Evolutionary conservation across 2,888 invertebrate species (phyloP).

Genomic region (Drosophila prolongata): DNA sequence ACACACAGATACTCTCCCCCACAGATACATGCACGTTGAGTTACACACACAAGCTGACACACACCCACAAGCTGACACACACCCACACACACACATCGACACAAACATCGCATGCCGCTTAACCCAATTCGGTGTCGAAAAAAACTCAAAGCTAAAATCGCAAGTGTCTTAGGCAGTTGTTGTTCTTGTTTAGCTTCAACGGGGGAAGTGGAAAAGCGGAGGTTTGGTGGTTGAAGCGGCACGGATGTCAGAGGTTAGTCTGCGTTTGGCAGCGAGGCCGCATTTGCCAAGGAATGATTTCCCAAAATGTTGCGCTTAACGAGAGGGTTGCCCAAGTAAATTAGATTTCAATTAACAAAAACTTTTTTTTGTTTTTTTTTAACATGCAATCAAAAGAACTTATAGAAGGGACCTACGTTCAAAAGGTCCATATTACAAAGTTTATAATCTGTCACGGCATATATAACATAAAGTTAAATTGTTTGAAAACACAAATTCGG

Average conservation of each 20-base stretch:
- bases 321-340: slow-evolving; percentile 38
- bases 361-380: no score
- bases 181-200: slow-evolving; percentile 52
- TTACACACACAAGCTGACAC: slow-evolving; percentile 12
- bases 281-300: slow-evolving; percentile 59
- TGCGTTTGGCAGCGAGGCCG: slow-evolving; percentile 59
- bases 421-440: no score
- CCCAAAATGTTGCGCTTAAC: slow-evolving; percentile 20
- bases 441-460: no score
- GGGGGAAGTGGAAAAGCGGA: slow-evolving; percentile 2
- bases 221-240: slow-evolving; percentile 3
- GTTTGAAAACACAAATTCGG: no score
- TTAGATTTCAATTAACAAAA: slow-evolving; percentile 7
- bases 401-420: no score
- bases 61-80: background rate
- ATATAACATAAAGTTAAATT: no score
- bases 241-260: slow-evolving; percentile 24
- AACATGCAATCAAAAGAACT: no score
- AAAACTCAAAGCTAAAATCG: slow-evolving; percentile 51
- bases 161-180: slow-evolving; percentile 64
- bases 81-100: slow-evolving; percentile 5
- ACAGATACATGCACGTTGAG: slow-evolving; percentile 18
- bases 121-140: slow-evolving; percentile 66
- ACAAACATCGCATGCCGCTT: slow-evolving; percentile 61
- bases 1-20: slow-evolving; percentile 20